phyloP scores from a whole-genome alignment of 2,113 vertebrate species.

The Cyprinodon tularosa region DNA sequence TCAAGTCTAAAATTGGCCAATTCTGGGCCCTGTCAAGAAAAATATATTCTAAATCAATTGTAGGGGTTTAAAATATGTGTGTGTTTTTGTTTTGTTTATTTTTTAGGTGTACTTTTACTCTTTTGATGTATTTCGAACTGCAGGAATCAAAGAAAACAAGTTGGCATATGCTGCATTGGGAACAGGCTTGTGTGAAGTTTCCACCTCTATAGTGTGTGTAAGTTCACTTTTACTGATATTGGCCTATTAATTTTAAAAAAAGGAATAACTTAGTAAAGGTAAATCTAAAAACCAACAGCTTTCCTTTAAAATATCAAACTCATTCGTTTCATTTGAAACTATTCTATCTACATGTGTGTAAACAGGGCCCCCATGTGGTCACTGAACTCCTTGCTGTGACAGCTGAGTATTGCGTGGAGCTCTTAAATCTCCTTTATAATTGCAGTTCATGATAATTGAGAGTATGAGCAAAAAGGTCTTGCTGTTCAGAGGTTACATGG shows the following conservation, averaged over 20 bases:
- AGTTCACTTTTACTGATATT: slow-evolving; percentile 54
- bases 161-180: slow-evolving; percentile 80
- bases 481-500: slow-evolving; percentile 70
- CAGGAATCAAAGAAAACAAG: slow-evolving; percentile 76
- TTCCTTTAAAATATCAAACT: not conserved
- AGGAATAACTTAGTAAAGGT: no score
- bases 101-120: slow-evolving; percentile 86
- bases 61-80: no score
- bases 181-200: slow-evolving; percentile 79
- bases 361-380: slow-evolving; percentile 48
- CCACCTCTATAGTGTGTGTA: slow-evolving; percentile 76
- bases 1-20: no score
- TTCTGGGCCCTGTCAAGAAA: no score
- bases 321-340: not conserved
- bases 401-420: not conserved
- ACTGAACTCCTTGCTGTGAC: not conserved
- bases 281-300: not conserved
- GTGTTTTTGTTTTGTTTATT: slow-evolving; percentile 5
- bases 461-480: slow-evolving; percentile 75
- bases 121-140: slow-evolving; percentile 79
- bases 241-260: not conserved
- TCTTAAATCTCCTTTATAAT: slow-evolving; percentile 21
- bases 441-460: slow-evolving; percentile 81
- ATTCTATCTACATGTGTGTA: not conserved
- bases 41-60: no score